Evolutionary conservation across 2,888 invertebrate genomes (phyloP).

Genomic region (Amphipyra tragopoginis): DNA sequence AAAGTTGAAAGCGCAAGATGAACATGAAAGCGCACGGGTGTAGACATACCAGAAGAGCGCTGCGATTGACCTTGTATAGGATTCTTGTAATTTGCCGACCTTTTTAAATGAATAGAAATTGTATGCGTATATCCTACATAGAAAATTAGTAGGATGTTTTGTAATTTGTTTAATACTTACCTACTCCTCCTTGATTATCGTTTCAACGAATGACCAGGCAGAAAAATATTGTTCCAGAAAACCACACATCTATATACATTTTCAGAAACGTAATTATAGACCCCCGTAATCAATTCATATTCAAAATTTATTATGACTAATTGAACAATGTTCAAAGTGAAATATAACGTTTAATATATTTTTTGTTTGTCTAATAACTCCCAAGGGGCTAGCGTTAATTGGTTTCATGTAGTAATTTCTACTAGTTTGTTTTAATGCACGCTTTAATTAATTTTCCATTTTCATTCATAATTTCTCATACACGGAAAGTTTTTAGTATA

Average conservation of each 20-base stretch:
- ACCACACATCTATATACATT: background rate
- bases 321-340: conserved; percentile 25
- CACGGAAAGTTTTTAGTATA: conserved; percentile 28
- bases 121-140: no score
- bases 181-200: no score
- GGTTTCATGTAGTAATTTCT: conserved; percentile 52
- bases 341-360: conserved; percentile 35
- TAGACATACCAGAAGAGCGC: no score
- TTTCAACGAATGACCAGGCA: no score
- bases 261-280: background rate
- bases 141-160: no score
- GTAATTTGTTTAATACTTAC: no score
- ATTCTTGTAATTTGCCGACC: no score
- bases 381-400: conserved; percentile 51
- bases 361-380: conserved; percentile 36
- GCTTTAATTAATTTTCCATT: conserved; percentile 48
- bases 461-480: conserved; percentile 37
- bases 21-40: no score
- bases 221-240: background rate
- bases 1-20: no score
- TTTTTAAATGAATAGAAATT: no score
- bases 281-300: conserved; percentile 14
- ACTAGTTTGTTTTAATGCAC: conserved; percentile 45
- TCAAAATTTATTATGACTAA: conserved; percentile 10
- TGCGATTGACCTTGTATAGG: no score